phyloP scores from a whole-genome alignment of 2,797 vertebrate genomes.

The Xenops minutus region DNA sequence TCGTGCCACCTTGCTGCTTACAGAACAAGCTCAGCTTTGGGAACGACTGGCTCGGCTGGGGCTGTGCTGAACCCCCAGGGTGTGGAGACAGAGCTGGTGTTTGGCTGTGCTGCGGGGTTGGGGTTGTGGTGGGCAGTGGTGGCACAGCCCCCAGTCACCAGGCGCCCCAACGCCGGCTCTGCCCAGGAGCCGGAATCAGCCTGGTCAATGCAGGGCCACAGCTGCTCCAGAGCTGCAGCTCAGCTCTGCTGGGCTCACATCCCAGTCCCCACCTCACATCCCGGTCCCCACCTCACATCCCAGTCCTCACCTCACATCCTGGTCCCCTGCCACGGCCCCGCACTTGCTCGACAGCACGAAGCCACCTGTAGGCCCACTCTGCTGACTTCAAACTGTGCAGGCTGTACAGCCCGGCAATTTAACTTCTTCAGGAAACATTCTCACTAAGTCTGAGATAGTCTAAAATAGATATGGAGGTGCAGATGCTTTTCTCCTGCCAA shows the following conservation, averaged over 20 bases:
- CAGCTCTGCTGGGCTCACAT: too few relatives aligned
- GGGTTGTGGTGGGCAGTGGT: neutral
- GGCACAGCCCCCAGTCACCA: neutral
- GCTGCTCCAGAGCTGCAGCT: too few relatives aligned
- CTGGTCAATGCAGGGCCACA: neutral
- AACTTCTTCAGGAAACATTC: neutral
- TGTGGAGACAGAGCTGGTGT: rapidly evolving
- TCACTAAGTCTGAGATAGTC: rapidly evolving
- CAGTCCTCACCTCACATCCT: too few relatives aligned
- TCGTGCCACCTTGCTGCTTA: rapidly evolving
- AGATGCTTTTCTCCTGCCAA: neutral
- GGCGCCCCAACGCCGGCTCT: rapidly evolving
- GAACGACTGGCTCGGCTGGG: rapidly evolving
- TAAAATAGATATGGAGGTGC: neutral
- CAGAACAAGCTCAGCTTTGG: neutral
- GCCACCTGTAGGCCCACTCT: rapidly evolving
- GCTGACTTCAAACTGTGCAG: neutral
- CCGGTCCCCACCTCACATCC: too few relatives aligned
- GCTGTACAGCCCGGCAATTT: neutral
- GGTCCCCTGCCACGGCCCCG: neutral
- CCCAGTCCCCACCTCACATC: too few relatives aligned
- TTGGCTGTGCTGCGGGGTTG: neutral
- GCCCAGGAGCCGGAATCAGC: neutral
- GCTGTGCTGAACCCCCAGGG: neutral
- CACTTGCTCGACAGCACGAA: neutral